Conservation (phyloP, 92 coral and sea anemone genomes). For the Muricea muricata region DNA sequence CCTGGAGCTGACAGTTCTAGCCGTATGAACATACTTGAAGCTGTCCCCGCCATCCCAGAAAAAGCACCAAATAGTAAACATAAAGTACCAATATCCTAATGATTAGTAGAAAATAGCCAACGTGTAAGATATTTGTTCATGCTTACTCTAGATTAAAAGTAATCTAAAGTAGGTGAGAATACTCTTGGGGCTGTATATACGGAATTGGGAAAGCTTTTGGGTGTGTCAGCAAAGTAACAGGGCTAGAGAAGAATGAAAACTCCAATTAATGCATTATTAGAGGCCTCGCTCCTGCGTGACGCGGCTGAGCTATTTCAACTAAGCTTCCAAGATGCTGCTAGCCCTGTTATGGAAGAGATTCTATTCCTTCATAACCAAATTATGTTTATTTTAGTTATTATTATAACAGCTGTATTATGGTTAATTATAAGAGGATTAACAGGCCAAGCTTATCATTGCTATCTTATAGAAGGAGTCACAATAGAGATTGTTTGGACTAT, state of each 20-base stretch:
- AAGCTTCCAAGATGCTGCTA: conserved; percentile 63
- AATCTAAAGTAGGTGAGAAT: conserved; percentile 38
- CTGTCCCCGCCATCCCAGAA: too few species aligned
- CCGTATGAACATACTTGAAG: not conserved
- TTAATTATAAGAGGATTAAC: conserved; percentile 74
- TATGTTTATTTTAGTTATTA: conserved; percentile 59
- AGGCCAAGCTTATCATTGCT: conserved; percentile 80
- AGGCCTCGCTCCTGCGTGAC: conserved; percentile 43
- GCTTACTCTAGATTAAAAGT: conserved; percentile 53
- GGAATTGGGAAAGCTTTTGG: conserved; percentile 14
- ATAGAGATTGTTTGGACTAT: conserved; percentile 85
- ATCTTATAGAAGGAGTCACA: conserved; percentile 77
- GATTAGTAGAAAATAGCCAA: not conserved
- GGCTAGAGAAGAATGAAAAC: conserved; percentile 59
- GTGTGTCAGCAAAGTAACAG: conserved; percentile 39
- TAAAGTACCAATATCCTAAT: too few species aligned
- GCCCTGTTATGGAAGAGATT: conserved; percentile 60
- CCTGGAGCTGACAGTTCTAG: not conserved
- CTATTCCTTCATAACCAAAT: conserved; percentile 58
- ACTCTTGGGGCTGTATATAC: conserved; percentile 26
- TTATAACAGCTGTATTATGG: conserved; percentile 55
- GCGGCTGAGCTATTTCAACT: conserved; percentile 56
- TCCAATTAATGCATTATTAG: conserved; percentile 58
- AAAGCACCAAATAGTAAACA: too few species aligned
- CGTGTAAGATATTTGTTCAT: conserved; percentile 60